Percentiles rank a stretch among this genome's conserved stretches.
Evolutionary conservation across 1,140 invertebrate species (phyloP).

Genomic region (Aradophagus sp.): DNA sequence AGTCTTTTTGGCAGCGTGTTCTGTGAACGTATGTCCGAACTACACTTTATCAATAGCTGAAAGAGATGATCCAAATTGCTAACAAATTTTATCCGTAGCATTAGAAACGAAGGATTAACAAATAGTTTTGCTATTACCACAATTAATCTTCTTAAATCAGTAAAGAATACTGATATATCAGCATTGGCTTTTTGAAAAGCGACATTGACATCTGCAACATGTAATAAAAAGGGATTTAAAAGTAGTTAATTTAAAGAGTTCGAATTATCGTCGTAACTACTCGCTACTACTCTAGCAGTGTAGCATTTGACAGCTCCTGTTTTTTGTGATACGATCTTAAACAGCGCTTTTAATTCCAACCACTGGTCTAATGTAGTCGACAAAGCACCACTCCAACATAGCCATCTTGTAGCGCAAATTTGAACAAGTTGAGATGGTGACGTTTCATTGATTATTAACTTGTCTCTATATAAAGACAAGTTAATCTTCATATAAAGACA

Average conservation of each 20-base stretch:
- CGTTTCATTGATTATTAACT: not conserved
- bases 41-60: not conserved
- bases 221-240: slow-evolving; percentile 15
- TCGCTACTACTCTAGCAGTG: slow-evolving; percentile 1
- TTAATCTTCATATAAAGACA: too few species aligned
- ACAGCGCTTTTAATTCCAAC: slow-evolving; percentile 10
- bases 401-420: slow-evolving; percentile 12
- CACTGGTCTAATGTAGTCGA: slow-evolving; percentile 7
- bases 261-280: slow-evolving; percentile 6
- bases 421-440: slow-evolving; percentile 4
- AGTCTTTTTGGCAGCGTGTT: slow-evolving; percentile 6
- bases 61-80: slow-evolving; percentile 1
- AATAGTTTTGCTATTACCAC: slow-evolving; percentile 2
- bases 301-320: slow-evolving; percentile 10
- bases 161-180: slow-evolving; percentile 3
- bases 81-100: not conserved
- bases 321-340: slow-evolving; percentile 2
- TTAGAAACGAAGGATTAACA: slow-evolving; percentile 14
- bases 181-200: slow-evolving; percentile 5
- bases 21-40: slow-evolving; percentile 4
- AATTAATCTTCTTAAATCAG: slow-evolving; percentile 8
- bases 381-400: slow-evolving; percentile 11
- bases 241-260: slow-evolving; percentile 10
- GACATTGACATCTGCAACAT: slow-evolving; percentile 7
- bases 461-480: too few species aligned